Percentiles rank a stretch among this genome's conserved stretches.
These are phyloP conservation scores for Meloidogyne chitwoodi DNA, from an alignment of 1,140 invertebrate genomes.

Conservation along the genomic window DNA sequence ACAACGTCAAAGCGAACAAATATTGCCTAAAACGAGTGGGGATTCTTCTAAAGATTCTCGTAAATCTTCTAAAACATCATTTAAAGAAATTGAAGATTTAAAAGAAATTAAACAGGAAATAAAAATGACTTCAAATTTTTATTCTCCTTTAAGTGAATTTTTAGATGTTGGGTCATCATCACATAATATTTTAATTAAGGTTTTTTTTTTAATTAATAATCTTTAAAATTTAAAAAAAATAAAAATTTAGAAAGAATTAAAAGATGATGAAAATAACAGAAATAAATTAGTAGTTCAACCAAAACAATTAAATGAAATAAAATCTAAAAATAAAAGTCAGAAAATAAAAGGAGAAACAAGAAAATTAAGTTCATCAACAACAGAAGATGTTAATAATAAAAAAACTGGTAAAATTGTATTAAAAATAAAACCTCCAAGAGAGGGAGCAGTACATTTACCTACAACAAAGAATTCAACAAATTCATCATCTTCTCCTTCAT, in stretches of 20 bases:
- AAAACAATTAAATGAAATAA: not conserved
- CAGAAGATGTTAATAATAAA: not conserved
- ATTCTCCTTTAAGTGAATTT: not conserved
- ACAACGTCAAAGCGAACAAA: not conserved
- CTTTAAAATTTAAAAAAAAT: too few species aligned
- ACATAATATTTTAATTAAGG: too few species aligned
- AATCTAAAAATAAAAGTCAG: not conserved
- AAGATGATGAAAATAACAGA: not conserved
- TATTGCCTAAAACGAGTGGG: not conserved
- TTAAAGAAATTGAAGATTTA: not conserved
- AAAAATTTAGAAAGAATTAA: not conserved
- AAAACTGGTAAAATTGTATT: not conserved
- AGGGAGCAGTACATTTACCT: not conserved
- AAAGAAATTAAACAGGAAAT: not conserved
- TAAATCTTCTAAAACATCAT: not conserved
- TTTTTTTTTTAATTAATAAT: too few species aligned
- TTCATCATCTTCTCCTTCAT: slow-evolving; percentile 33
- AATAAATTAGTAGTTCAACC: not conserved
- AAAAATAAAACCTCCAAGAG: slow-evolving; percentile 13
- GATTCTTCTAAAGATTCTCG: not conserved
- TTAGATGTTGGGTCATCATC: too few species aligned
- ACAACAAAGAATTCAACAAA: slow-evolving; percentile 4
- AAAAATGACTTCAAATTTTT: not conserved
- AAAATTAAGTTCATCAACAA: not conserved
- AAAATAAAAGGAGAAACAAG: not conserved